Evolutionary conservation across 2,797 vertebrate species (phyloP).

Genomic region (Pyrocephalus nanus): DNA sequence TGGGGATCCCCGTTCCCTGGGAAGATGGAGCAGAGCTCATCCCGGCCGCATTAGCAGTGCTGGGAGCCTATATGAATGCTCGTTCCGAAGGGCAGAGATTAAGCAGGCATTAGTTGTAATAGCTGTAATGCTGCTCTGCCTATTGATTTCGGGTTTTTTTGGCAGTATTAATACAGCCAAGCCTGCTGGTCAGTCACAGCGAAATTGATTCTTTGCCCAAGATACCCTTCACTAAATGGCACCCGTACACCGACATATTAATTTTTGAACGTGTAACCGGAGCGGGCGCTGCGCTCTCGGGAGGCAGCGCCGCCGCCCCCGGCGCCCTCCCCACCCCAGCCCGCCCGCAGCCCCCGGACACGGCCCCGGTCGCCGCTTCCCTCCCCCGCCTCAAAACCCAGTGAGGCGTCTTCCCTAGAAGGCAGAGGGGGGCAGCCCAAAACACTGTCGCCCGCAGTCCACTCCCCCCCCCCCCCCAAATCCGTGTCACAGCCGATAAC

Average conservation of each 20-base stretch:
- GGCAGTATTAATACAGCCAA: conserved; percentile 47
- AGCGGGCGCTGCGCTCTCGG: background rate
- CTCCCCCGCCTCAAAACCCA: background rate
- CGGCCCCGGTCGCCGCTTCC: background rate
- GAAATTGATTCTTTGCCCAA: conserved; percentile 67
- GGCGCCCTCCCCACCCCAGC: background rate
- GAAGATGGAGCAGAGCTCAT: background rate
- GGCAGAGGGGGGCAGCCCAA: background rate
- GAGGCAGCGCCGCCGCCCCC: background rate
- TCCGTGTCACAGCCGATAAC: background rate
- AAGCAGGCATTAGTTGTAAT: background rate
- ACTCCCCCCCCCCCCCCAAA: background rate
- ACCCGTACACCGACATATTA: conserved; percentile 37
- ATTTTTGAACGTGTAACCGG: conserved; percentile 18
- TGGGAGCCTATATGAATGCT: background rate
- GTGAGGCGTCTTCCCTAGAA: background rate
- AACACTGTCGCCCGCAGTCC: background rate
- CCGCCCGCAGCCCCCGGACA: background rate
- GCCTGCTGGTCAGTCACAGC: conserved; percentile 46
- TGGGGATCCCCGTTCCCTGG: background rate
- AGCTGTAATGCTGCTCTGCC: conserved; percentile 5
- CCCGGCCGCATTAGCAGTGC: background rate
- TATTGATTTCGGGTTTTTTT: background rate
- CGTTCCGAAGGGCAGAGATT: background rate
- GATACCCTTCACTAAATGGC: conserved; percentile 57